Evolutionary conservation across 2,113 vertebrate genomes (phyloP), one percentile per base, ranked within the genome.

Genomic region (Thunnus thynnus): DNA sequence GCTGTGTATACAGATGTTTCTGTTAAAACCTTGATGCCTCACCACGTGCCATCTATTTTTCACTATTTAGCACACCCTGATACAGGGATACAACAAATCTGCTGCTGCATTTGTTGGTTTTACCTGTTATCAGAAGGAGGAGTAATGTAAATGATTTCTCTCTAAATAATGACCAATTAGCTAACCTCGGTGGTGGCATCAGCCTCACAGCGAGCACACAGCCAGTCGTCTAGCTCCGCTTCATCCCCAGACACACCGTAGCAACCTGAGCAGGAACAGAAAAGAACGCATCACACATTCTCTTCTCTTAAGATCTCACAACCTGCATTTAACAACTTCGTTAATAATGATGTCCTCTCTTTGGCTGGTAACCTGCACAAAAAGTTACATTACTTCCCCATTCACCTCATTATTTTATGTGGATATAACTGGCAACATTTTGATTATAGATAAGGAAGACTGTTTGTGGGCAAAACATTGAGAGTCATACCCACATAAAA

Each of bases 141-240:
- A 54, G 17, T 11, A 32, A 17, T 52, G 13, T 13, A 17, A 62
- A 67, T 52, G 2, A 66, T 47, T 12, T 32, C 7, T 8, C 56
- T 7, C 3, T 1, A 54, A 55, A 71, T 18, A 62, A 36, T 13
- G 18, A n/a, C 41, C 18, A n/a, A 25, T 20, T 0, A 52, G 82
- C 94, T 95, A 80, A 99, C 98, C 96, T 99, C 96, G 47, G 96
- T 96, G 78, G 96, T 87, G 16, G 98, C 98, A 56, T 96, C 95
- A 52, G 96, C 98, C 66, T 96, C 94, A 90, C 98, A 99, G 61
- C 98, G 96, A 60, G 97, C 95, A 73, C 98, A 99, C 86, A 96
- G 94, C 98, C 98, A 99, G 61, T 95, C 94, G 20, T 96, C 95
- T 2, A 95, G 94, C 72, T 95, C 95, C 14, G 95, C 94, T 57